Conservation (phyloP, 53 echinoderm and acorn worm species). For the Paracentrotus lividus region DNA sequence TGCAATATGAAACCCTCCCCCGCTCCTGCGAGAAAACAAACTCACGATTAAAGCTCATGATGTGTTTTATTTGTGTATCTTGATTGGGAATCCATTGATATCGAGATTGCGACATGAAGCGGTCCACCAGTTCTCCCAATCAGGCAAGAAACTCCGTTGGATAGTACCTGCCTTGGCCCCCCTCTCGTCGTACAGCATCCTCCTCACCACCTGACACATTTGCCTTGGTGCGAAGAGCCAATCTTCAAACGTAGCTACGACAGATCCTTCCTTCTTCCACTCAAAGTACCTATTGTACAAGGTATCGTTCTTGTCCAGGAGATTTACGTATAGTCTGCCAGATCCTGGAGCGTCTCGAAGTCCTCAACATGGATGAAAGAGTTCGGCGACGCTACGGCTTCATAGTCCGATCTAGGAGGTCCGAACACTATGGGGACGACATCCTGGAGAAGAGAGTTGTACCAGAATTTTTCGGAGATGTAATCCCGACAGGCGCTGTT, state of each 20-base stretch:
- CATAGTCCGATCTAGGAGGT: slow-evolving; percentile 57
- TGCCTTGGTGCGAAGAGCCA: not conserved
- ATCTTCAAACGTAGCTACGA: not conserved
- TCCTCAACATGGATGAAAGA: slow-evolving; percentile 80
- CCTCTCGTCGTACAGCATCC: not conserved
- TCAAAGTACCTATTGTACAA: slow-evolving; percentile 48
- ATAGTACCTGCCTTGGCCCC: not conserved
- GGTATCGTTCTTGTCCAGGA: slow-evolving; percentile 12
- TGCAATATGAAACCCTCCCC: too few species aligned
- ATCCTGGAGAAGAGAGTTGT: slow-evolving; percentile 65
- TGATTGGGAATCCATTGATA: slow-evolving; percentile 40
- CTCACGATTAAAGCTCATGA: too few species aligned
- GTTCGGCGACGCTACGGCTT: slow-evolving; percentile 73
- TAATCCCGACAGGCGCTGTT: slow-evolving; percentile 82
- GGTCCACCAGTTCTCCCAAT: slow-evolving; percentile 36
- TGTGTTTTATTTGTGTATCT: too few species aligned
- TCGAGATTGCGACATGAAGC: not conserved
- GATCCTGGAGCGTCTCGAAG: slow-evolving; percentile 36
- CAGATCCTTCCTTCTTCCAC: slow-evolving; percentile 10
- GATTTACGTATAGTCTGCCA: not conserved
- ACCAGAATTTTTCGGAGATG: slow-evolving; percentile 89
- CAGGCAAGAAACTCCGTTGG: not conserved
- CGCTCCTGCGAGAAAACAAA: too few species aligned
- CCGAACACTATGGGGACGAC: slow-evolving; percentile 85
- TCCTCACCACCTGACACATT: slow-evolving; percentile 50